Evolutionary conservation across 2,113 vertebrate species (phyloP).

Genomic region (Setophaga kirtlandii): DNA sequence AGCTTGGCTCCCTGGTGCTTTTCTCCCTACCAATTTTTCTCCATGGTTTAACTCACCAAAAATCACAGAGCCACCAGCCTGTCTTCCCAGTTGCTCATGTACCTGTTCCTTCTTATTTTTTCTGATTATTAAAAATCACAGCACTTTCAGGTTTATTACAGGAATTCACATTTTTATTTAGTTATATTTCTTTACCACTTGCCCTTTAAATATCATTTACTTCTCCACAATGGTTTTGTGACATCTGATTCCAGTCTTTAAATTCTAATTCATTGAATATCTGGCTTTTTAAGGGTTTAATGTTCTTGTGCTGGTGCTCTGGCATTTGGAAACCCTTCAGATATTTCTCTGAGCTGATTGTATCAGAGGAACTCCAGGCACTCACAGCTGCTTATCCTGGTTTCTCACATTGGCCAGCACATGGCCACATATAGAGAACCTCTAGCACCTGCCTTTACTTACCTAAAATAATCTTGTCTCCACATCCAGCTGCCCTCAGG

Average conservation of each 20-base stretch:
- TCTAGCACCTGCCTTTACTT: neutral
- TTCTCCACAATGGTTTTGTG: constrained; percentile 13
- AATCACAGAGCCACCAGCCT: neutral
- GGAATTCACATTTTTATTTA: constrained; percentile 10
- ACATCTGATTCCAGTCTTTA: neutral
- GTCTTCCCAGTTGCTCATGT: neutral
- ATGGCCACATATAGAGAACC: fast-evolving
- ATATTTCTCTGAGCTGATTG: neutral
- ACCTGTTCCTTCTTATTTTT: neutral
- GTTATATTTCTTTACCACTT: neutral
- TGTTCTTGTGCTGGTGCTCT: constrained; percentile 13
- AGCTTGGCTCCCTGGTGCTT: neutral
- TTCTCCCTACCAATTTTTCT: neutral
- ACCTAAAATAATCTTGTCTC: neutral
- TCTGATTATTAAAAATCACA: neutral
- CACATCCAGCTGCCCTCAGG: neutral
- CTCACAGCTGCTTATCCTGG: neutral
- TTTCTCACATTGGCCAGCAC: neutral
- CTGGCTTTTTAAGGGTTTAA: neutral
- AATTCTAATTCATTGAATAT: constrained; percentile 3
- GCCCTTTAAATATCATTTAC: constrained; percentile 34
- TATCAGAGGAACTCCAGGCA: neutral
- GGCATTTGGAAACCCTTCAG: constrained; percentile 37
- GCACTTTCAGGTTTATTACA: constrained; percentile 26
- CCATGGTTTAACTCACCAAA: neutral